Evolutionary conservation across 2,888 invertebrate species (phyloP).

Genomic region (Junonia oenone): DNA sequence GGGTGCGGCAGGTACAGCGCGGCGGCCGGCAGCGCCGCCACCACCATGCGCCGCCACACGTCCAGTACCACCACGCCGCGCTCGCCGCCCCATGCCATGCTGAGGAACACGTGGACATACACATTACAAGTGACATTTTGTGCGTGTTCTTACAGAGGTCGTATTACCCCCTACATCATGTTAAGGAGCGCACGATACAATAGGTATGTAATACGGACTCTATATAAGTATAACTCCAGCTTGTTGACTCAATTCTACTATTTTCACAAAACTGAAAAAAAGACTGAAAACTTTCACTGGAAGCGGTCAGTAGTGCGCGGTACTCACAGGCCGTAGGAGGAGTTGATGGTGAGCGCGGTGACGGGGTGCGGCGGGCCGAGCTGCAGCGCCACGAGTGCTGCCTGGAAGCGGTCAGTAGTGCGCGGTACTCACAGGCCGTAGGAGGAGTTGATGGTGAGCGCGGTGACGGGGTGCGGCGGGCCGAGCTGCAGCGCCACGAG

Average conservation of each 20-base stretch:
- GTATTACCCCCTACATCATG: too few relatives aligned
- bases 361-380: conserved; percentile 91
- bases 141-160: too few relatives aligned
- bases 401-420: conserved; percentile 49
- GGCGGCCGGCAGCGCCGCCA: conserved; percentile 92
- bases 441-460: conserved; percentile 95
- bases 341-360: conserved; percentile 94
- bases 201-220: too few relatives aligned
- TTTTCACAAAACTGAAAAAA: too few relatives aligned
- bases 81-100: conserved; percentile 98
- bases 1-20: conserved; percentile 94
- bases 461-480: conserved; percentile 90
- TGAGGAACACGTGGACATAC: too few relatives aligned
- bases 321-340: conserved; percentile 97
- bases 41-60: conserved; percentile 92
- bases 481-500: conserved; percentile 95
- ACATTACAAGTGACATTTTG: too few relatives aligned
- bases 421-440: conserved; percentile 93
- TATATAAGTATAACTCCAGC: too few relatives aligned
- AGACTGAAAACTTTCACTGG: too few relatives aligned
- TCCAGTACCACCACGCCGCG: conserved; percentile 97
- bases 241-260: too few relatives aligned
- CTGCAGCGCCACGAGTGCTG: conserved; percentile 95
- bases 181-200: too few relatives aligned
- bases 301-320: background rate